phyloP scores from a whole-genome alignment of 2,113 vertebrate genomes.

The Gnathonemus longibarbis region DNA sequence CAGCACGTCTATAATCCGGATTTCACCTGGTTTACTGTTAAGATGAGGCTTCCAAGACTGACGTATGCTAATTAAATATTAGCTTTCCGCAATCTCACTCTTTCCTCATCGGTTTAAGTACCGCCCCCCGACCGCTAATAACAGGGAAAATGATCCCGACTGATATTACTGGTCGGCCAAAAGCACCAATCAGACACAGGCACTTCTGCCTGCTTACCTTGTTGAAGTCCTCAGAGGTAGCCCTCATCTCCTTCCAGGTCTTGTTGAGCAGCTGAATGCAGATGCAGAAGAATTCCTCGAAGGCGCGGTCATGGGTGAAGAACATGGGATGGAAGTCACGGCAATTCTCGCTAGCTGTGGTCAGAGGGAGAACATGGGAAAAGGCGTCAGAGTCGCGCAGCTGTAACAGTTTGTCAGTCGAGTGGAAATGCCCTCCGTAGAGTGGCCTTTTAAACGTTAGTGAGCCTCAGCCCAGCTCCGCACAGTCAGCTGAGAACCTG shows the following conservation, averaged over 20 bases:
- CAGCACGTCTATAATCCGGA: neutral
- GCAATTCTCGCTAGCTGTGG: conserved; percentile 93
- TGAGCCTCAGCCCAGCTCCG: neutral
- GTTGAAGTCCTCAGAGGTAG: conserved; percentile 96
- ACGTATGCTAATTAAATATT: neutral
- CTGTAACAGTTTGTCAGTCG: neutral
- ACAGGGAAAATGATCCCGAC: neutral
- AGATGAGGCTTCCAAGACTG: neutral
- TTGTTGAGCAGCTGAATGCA: conserved; percentile 98
- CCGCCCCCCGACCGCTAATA: neutral
- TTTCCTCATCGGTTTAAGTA: neutral
- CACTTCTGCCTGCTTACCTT: conserved; percentile 66
- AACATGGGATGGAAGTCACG: conserved; percentile 99
- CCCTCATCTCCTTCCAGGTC: conserved; percentile 99
- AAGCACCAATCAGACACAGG: neutral
- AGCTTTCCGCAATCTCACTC: neutral
- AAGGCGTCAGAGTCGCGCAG: neutral
- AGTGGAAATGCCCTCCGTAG: neutral
- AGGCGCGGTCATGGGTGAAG: conserved; percentile 92
- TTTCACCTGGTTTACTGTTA: neutral
- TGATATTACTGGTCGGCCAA: neutral
- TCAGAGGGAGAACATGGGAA: conserved; percentile 30
- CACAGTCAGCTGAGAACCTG: neutral
- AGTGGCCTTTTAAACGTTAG: neutral
- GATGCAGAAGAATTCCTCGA: conserved; percentile 98